phyloP scores from a whole-genome alignment of 2,888 invertebrate species.

The Volucella zonaria region DNA sequence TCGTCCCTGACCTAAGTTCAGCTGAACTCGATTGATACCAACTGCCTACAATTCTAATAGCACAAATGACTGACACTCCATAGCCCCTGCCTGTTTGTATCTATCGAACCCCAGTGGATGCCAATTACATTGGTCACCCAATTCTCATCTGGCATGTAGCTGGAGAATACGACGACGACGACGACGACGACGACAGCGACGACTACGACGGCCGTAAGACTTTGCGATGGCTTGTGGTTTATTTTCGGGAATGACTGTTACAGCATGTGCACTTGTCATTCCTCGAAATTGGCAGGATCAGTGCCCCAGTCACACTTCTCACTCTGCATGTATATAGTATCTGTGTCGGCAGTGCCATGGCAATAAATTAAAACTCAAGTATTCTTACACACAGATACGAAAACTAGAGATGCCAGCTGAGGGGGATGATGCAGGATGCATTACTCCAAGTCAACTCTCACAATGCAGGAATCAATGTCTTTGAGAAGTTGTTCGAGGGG shows the following conservation, averaged over 20 bases:
- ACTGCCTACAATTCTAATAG: slow-evolving; percentile 20
- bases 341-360: slow-evolving; percentile 17
- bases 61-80: slow-evolving; percentile 12
- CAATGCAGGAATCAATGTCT: slow-evolving; percentile 19
- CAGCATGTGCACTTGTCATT: slow-evolving; percentile 54
- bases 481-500: background rate
- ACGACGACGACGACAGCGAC: too few relatives aligned
- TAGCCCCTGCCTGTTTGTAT: slow-evolving; percentile 1
- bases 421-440: slow-evolving; percentile 6
- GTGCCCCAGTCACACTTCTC: slow-evolving; percentile 30
- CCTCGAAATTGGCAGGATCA: slow-evolving; percentile 60
- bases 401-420: slow-evolving; percentile 16
- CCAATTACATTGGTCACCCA: slow-evolving; percentile 48
- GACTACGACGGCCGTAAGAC: too few relatives aligned
- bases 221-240: slow-evolving; percentile 43
- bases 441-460: background rate
- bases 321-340: slow-evolving; percentile 44
- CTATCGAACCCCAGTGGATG: slow-evolving; percentile 11
- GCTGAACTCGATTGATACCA: slow-evolving; percentile 55
- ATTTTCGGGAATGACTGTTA: slow-evolving; percentile 14
- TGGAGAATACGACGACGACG: background rate
- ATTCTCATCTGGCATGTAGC: slow-evolving; percentile 2
- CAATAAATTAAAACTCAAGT: slow-evolving; percentile 64
- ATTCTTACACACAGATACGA: too few relatives aligned
- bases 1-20: slow-evolving; percentile 70